Evolutionary conservation across 2,888 invertebrate genomes (phyloP).

Genomic region (Cosmorhoe ocellata): DNA sequence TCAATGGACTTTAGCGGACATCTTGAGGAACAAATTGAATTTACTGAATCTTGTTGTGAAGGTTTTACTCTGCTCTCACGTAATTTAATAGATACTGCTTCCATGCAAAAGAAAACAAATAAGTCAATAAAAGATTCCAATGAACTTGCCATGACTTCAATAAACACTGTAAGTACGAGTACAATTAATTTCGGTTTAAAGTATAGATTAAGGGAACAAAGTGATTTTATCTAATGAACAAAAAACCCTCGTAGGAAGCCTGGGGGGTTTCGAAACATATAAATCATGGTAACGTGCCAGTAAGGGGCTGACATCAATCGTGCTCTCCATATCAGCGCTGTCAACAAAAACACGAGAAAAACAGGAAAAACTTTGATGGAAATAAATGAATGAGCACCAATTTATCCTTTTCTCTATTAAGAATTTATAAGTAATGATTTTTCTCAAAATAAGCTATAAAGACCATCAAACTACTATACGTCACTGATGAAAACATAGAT

Average conservation of each 20-base stretch:
- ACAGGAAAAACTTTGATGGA: constrained; percentile 45
- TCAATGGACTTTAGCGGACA: neutral
- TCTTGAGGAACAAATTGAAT: constrained; percentile 16
- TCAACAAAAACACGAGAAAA: constrained; percentile 59
- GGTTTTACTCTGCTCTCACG: neutral
- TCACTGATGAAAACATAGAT: too few relatives aligned
- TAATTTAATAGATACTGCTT: constrained; percentile 1
- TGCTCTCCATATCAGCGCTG: constrained; percentile 55
- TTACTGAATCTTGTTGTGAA: constrained; percentile 5
- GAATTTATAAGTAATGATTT: too few relatives aligned
- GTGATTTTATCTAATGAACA: constrained; percentile 14
- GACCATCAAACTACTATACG: too few relatives aligned
- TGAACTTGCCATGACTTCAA: neutral
- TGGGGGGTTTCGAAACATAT: constrained; percentile 38
- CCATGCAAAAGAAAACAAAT: neutral
- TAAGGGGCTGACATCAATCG: constrained; percentile 61
- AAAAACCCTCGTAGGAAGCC: neutral
- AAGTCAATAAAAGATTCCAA: constrained; percentile 1
- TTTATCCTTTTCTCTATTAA: constrained; percentile 9
- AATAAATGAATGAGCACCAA: constrained; percentile 18
- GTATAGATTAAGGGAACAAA: constrained; percentile 7
- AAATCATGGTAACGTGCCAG: constrained; percentile 66
- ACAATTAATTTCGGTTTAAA: constrained; percentile 13
- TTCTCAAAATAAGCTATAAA: neutral
- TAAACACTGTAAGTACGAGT: neutral